A percentile compares a stretch with the other conserved stretches of the same genome.
These are phyloP conservation scores for Pseudocheirus occidentalis DNA, from an alignment of 2,797 vertebrate species.

Conservation along the genomic window DNA sequence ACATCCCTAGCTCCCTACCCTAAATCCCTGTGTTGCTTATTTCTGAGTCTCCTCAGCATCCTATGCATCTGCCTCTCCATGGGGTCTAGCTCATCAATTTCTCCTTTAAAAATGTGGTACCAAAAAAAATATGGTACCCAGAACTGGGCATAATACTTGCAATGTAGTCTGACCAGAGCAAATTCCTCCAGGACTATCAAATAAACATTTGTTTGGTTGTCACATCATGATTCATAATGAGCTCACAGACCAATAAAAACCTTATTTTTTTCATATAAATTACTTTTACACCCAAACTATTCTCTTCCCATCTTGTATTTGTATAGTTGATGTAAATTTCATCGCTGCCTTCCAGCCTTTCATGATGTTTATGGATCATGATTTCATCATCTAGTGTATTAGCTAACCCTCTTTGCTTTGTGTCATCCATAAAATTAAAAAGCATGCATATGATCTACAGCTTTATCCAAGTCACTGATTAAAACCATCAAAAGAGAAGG, in stretches of 20 bases:
- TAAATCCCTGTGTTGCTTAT: background rate
- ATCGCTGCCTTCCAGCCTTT: background rate
- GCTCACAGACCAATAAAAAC: background rate
- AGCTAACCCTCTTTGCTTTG: background rate
- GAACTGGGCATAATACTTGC: background rate
- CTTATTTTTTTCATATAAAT: background rate
- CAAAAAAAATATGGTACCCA: background rate
- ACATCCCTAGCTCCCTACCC: background rate
- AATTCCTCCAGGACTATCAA: background rate
- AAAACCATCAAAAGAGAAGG: background rate
- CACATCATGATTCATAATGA: background rate
- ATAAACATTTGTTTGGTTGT: background rate
- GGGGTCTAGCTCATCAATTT: background rate
- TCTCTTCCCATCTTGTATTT: background rate
- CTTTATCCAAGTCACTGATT: background rate
- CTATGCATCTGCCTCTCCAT: background rate
- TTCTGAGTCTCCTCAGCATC: background rate
- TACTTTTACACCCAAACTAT: background rate
- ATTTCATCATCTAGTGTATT: background rate
- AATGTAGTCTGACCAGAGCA: background rate
- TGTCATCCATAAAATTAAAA: background rate
- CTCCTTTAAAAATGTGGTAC: background rate
- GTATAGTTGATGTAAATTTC: background rate
- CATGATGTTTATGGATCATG: background rate
- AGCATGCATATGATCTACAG: background rate